These are phyloP conservation scores for Gymnodraco acuticeps DNA, from an alignment of 2,797 vertebrate species.

Conservation along the genomic window DNA sequence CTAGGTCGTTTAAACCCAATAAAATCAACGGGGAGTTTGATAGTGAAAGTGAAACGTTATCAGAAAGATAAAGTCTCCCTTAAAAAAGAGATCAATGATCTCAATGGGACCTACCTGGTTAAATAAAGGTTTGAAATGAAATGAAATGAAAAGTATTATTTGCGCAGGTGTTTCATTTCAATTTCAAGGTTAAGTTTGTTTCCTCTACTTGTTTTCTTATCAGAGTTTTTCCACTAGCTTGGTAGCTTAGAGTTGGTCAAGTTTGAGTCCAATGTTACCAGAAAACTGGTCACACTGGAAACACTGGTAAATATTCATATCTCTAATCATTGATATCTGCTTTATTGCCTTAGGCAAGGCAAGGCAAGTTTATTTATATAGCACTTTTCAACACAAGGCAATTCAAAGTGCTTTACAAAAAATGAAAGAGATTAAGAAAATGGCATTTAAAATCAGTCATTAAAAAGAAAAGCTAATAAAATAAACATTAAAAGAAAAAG, in stretches of 20 bases:
- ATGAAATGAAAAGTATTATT: background rate
- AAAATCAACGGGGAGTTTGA: background rate
- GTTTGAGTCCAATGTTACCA: background rate
- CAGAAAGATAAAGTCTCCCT: background rate
- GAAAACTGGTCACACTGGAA: background rate
- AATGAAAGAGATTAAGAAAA: too few relatives aligned
- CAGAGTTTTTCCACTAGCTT: background rate
- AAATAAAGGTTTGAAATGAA: too few relatives aligned
- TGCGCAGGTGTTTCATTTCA: background rate
- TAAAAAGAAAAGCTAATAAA: too few relatives aligned
- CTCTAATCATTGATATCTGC: background rate
- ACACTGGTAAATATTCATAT: background rate
- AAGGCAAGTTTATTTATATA: too few relatives aligned
- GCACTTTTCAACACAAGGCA: too few relatives aligned
- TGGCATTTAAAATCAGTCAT: too few relatives aligned
- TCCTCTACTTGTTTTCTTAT: background rate
- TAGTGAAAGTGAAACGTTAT: slow-evolving; percentile 2
- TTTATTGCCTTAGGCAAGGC: too few relatives aligned
- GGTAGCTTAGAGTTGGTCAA: background rate
- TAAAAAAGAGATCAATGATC: too few relatives aligned
- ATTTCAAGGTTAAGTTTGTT: background rate
- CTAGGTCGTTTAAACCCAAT: slow-evolving; percentile 11
- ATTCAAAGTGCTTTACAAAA: too few relatives aligned
- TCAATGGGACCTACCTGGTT: too few relatives aligned
- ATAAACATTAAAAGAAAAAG: too few relatives aligned